phyloP scores from a whole-genome alignment of 2,888 invertebrate genomes.

The Achlya flavicornis region DNA sequence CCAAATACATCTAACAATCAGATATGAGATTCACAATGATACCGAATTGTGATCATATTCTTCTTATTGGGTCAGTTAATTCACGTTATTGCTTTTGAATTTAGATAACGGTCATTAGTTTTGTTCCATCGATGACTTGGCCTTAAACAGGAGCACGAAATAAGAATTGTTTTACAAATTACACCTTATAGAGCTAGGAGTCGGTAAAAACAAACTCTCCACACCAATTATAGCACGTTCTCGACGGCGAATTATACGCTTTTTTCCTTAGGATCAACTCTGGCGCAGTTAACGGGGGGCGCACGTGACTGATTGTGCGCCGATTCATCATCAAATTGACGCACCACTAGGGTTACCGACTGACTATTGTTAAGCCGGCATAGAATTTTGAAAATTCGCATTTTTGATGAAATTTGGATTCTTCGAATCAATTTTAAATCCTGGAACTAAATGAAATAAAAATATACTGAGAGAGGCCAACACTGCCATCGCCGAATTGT shows the following conservation, averaged over 20 bases:
- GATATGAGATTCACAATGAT: conserved; percentile 10
- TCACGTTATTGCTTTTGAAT: conserved; percentile 5
- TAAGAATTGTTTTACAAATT: conserved; percentile 36
- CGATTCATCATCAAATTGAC: conserved; percentile 58
- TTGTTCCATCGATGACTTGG: conserved; percentile 26
- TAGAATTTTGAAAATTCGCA: neutral
- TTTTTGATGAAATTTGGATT: conserved; percentile 6
- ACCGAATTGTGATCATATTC: conserved; percentile 1
- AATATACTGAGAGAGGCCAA: no score
- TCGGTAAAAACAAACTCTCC: conserved; percentile 40
- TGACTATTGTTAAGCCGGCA: neutral
- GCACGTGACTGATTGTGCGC: conserved; percentile 61
- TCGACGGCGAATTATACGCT: conserved; percentile 36
- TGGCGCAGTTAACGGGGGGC: conserved; percentile 38
- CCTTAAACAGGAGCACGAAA: conserved; percentile 27
- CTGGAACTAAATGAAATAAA: neutral
- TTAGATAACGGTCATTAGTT: conserved; percentile 26
- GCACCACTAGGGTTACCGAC: conserved; percentile 28
- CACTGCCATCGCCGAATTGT: no score
- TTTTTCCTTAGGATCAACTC: conserved; percentile 38
- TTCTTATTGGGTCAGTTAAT: conserved; percentile 10
- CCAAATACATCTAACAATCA: conserved; percentile 8
- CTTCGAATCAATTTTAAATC: neutral
- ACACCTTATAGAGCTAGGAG: conserved; percentile 22
- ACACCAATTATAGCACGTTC: conserved; percentile 32